Conservation (phyloP, 2,113 vertebrate genomes). For the Toxotes chatareus region DNA sequence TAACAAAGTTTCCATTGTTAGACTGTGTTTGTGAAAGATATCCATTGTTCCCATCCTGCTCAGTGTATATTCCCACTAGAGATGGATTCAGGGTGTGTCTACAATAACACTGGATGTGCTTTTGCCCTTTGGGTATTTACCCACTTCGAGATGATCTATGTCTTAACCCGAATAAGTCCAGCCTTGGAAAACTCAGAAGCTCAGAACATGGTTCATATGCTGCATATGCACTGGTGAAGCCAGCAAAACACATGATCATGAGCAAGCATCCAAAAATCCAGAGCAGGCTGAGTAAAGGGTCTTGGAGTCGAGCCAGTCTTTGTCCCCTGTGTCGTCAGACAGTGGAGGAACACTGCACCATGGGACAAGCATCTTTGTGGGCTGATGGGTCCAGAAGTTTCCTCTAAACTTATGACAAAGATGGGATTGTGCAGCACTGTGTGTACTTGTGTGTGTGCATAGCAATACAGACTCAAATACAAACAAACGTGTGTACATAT, state of each 20-base stretch:
- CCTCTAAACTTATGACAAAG: constrained; percentile 57
- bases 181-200: background rate
- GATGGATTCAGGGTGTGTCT: background rate
- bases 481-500: background rate
- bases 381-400: constrained; percentile 56
- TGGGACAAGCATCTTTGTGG: constrained; percentile 37
- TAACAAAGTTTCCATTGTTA: constrained; percentile 75
- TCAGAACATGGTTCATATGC: background rate
- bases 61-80: constrained; percentile 11
- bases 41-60: constrained; percentile 59
- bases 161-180: background rate
- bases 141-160: background rate
- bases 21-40: constrained; percentile 51
- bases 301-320: constrained; percentile 23
- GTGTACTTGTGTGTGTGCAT: constrained; percentile 4
- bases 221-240: background rate
- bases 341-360: constrained; percentile 9
- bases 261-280: constrained; percentile 1
- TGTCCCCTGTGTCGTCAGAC: constrained; percentile 43
- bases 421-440: constrained; percentile 36
- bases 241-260: background rate
- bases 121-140: background rate
- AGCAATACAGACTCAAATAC: constrained; percentile 22
- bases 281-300: constrained; percentile 1
- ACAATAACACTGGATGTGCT: background rate